A percentile compares a stretch with the other conserved stretches of the same genome.
These are phyloP conservation scores for Henricia sp. DNA, from an alignment of 53 echinoderm and acorn worm species.

Conservation along the genomic window DNA sequence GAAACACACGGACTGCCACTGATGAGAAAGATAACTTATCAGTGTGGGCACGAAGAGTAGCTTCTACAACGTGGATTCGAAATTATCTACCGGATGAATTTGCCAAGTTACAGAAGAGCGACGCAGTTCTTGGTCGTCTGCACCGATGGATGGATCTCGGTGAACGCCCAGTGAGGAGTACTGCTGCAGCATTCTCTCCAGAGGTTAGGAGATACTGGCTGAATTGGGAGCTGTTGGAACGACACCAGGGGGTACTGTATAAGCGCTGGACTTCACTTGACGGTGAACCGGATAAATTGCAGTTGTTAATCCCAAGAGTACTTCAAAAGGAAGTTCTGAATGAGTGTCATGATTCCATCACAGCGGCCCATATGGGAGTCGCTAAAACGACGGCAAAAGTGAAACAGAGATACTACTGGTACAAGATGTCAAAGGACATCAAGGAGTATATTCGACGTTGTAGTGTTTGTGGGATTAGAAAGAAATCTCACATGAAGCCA, in stretches of 20 bases:
- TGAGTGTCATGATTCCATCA: slow-evolving; percentile 21
- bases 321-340: slow-evolving; percentile 23
- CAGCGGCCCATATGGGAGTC: slow-evolving; percentile 51
- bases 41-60: not conserved
- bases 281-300: not conserved
- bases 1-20: no score
- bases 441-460: slow-evolving; percentile 37
- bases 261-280: slow-evolving; percentile 11
- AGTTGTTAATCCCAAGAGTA: slow-evolving; percentile 17
- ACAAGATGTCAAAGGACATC: slow-evolving; percentile 44
- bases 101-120: slow-evolving; percentile 23
- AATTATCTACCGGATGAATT: not conserved
- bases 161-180: slow-evolving; percentile 15
- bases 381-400: slow-evolving; percentile 34
- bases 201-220: slow-evolving; percentile 23
- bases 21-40: not conserved
- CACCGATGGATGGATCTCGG: slow-evolving; percentile 1
- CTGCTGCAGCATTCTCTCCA: slow-evolving; percentile 35
- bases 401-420: slow-evolving; percentile 55
- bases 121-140: not conserved
- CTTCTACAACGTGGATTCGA: slow-evolving; percentile 13
- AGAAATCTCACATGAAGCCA: slow-evolving; percentile 27
- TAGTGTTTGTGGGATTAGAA: slow-evolving; percentile 44
- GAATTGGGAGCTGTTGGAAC: slow-evolving; percentile 8
- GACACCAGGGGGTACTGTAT: slow-evolving; percentile 19